Evolutionary conservation across 2,797 vertebrate species (phyloP).

Genomic region (Thamnophis elegans): DNA sequence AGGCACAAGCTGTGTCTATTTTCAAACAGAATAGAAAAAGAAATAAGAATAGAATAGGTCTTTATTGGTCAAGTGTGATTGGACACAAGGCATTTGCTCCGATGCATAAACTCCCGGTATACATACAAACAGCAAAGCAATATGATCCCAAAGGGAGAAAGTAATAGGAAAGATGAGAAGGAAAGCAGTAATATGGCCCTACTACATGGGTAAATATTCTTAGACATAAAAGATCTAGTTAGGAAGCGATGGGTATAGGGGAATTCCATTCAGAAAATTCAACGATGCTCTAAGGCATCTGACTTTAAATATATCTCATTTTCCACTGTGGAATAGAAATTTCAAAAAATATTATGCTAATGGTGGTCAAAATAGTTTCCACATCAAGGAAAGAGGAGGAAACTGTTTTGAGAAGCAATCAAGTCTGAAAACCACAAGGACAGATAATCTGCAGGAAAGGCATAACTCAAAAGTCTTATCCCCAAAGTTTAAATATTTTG

Average conservation of each 20-base stretch:
- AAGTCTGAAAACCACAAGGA: slow-evolving; percentile 13
- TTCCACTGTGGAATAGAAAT: slow-evolving; percentile 42
- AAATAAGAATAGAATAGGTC: background rate
- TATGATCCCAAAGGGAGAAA: background rate
- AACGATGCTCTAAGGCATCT: background rate
- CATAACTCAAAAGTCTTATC: background rate
- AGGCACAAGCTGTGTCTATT: background rate
- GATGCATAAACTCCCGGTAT: background rate
- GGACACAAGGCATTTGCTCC: background rate
- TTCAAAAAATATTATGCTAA: slow-evolving; percentile 55
- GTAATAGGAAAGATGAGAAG: background rate
- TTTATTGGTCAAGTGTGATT: background rate
- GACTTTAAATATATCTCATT: background rate
- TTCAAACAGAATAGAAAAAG: background rate
- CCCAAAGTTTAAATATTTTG: background rate
- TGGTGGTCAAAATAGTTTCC: slow-evolving; percentile 58
- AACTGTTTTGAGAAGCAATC: slow-evolving; percentile 22
- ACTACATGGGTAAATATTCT: background rate
- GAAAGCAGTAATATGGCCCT: background rate
- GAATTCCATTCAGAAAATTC: background rate
- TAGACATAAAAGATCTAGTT: background rate
- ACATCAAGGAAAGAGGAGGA: background rate
- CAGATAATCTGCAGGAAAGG: background rate
- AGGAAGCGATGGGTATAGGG: background rate
- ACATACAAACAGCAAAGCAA: background rate